Conservation (phyloP, 2,113 vertebrate species). For the Lepisosteus oculatus region DNA sequence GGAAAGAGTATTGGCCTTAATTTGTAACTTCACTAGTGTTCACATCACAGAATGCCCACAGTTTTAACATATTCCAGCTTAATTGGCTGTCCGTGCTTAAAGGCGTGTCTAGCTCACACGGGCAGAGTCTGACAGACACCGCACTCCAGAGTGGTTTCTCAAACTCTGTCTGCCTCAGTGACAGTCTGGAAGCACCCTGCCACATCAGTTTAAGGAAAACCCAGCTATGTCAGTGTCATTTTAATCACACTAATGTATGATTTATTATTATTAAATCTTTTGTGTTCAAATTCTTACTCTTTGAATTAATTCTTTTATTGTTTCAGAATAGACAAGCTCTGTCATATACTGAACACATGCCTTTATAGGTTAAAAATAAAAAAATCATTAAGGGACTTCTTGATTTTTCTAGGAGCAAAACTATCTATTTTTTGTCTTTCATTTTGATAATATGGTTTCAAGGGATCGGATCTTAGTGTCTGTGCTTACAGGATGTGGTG, state of each 20-base stretch:
- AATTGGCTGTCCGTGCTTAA: constrained; percentile 36
- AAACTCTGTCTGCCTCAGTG: constrained; percentile 23
- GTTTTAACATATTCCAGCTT: constrained; percentile 27
- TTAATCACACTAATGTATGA: background rate
- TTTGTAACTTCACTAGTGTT: constrained; percentile 48
- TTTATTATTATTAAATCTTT: background rate
- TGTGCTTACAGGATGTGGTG: no score
- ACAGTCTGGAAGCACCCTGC: constrained; percentile 33
- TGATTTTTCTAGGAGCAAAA: no score
- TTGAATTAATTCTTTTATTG: constrained; percentile 33
- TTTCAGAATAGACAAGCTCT: background rate
- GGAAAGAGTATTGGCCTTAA: constrained; percentile 25
- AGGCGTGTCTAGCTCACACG: constrained; percentile 32
- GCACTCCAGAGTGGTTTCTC: constrained; percentile 25
- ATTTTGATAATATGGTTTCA: no score
- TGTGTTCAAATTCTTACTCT: constrained; percentile 34
- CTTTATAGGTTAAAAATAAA: no score
- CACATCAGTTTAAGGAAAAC: constrained; percentile 37
- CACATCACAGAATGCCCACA: constrained; percentile 32
- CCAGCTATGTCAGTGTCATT: background rate
- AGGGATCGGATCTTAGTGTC: no score
- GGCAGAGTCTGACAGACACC: constrained; percentile 16
- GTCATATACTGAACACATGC: background rate
- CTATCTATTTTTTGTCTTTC: no score
- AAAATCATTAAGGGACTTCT: no score